Conservation (phyloP, 2,113 vertebrate species). For the Myrmecobius fasciatus region DNA sequence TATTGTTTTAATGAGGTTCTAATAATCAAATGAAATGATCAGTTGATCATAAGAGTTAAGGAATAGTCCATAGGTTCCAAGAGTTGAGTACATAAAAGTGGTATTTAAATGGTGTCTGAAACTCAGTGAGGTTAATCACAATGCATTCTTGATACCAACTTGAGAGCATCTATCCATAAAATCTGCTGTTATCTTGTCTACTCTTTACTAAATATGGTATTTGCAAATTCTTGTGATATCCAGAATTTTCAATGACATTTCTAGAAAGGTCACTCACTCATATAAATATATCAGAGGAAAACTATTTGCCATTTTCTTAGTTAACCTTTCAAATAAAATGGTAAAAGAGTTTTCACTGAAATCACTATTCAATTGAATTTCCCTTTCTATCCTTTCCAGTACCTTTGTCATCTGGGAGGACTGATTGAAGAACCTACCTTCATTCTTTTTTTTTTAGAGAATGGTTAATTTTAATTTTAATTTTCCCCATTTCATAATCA, state of each 20-base stretch:
- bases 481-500: not conserved
- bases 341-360: not conserved
- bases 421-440: slow-evolving; percentile 1
- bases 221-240: not conserved
- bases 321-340: slow-evolving; percentile 11
- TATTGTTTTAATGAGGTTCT: not conserved
- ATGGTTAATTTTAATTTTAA: not conserved
- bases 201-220: not conserved
- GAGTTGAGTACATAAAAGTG: not conserved
- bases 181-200: slow-evolving; percentile 8
- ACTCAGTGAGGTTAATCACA: not conserved
- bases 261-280: not conserved
- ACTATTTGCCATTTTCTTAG: not conserved
- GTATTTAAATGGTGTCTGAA: not conserved
- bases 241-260: slow-evolving; percentile 26
- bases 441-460: not conserved
- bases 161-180: not conserved
- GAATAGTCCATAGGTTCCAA: slow-evolving; percentile 8
- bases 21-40: not conserved
- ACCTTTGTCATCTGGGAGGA: slow-evolving; percentile 8
- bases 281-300: not conserved
- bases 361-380: not conserved
- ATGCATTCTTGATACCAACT: slow-evolving; percentile 21
- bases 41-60: not conserved
- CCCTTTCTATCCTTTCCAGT: not conserved